Evolutionary conservation across 1,140 invertebrate species (phyloP).

Genomic region (Danaus melanippus): DNA sequence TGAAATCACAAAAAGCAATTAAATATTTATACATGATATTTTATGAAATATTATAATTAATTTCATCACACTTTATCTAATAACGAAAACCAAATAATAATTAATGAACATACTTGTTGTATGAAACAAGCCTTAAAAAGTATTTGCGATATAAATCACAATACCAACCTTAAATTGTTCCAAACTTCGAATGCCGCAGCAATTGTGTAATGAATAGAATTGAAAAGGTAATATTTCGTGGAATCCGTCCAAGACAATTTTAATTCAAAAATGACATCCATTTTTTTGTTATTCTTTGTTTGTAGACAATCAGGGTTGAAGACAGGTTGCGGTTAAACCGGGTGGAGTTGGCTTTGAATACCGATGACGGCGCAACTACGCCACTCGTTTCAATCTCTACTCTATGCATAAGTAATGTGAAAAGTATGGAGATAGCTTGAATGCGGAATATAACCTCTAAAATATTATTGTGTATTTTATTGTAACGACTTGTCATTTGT

Average conservation of each 20-base stretch:
- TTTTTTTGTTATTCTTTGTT: constrained; percentile 39
- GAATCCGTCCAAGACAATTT: constrained; percentile 17
- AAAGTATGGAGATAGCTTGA: constrained; percentile 57
- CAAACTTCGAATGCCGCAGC: constrained; percentile 9
- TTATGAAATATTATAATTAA: no score
- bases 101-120: no score
- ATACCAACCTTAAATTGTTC: no score
- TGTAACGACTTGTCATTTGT: no score
- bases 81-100: no score
- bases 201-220: constrained; percentile 13
- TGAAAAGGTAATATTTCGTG: constrained; percentile 10
- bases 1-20: no score
- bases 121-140: no score
- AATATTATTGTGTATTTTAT: no score
- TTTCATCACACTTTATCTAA: no score
- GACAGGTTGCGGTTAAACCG: constrained; percentile 48
- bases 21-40: no score
- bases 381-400: constrained; percentile 64
- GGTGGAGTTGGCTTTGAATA: constrained; percentile 49
- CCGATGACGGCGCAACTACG: constrained; percentile 58
- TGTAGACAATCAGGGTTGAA: constrained; percentile 45
- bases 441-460: constrained; percentile 39
- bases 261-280: constrained; percentile 26
- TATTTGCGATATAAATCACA: no score
- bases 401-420: constrained; percentile 71